A percentile compares a stretch with the other conserved stretches of the same genome.
These are phyloP conservation scores for Lacerta bilineata DNA, from an alignment of 2,797 vertebrate genomes.

Conservation along the genomic window DNA sequence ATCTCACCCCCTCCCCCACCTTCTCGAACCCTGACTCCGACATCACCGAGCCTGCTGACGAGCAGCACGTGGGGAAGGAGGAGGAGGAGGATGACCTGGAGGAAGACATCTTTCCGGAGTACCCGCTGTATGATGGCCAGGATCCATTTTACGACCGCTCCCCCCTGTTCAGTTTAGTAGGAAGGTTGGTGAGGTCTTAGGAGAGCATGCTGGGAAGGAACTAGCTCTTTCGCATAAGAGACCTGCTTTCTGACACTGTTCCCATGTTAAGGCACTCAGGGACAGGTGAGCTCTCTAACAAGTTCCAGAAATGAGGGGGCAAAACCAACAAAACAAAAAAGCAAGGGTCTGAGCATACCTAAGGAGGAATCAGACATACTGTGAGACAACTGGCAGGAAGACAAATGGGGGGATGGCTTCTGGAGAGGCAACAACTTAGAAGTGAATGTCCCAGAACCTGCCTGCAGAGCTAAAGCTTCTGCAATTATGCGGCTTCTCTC, in stretches of 20 bases:
- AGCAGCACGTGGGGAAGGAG: constrained; percentile 90
- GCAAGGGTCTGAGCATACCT: constrained; percentile 30
- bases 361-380: accelerated
- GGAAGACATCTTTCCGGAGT: constrained; percentile 95
- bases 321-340: not conserved
- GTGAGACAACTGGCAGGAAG: not conserved
- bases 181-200: constrained; percentile 99
- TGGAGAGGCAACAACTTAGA: accelerated
- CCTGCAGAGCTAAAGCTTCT: not conserved
- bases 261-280: constrained; percentile 53
- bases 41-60: constrained; percentile 94
- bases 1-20: constrained; percentile 98
- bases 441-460: not conserved
- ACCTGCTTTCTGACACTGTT: constrained; percentile 79
- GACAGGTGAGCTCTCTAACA: not conserved
- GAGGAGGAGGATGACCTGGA: constrained; percentile 87
- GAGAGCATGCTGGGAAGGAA: constrained; percentile 97
- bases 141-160: constrained; percentile 99
- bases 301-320: not conserved
- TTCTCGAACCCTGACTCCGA: constrained; percentile 95
- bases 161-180: constrained; percentile 99
- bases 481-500: not conserved
- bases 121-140: constrained; percentile 92
- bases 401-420: accelerated
- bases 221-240: constrained; percentile 96